These are phyloP conservation scores for Sebastes schlegelii DNA, from an alignment of 2,113 vertebrate genomes.

Conservation along the genomic window DNA sequence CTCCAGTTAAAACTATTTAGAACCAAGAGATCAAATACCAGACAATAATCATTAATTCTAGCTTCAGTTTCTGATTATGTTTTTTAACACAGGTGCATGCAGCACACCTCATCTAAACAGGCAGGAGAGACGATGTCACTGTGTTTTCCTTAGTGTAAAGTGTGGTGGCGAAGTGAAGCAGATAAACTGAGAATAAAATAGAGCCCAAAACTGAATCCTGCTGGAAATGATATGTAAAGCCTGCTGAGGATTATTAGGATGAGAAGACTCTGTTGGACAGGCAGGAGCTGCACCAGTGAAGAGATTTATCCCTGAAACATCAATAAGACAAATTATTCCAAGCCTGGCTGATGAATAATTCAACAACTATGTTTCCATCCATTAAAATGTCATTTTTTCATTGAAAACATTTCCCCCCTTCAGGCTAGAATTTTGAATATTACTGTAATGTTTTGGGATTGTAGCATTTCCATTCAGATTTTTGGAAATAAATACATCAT, in stretches of 20 bases:
- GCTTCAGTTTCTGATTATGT: not conserved
- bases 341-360: constrained; percentile 57
- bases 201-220: not conserved
- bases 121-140: not conserved
- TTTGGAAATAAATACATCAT: not conserved
- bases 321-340: constrained; percentile 46
- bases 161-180: not conserved
- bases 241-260: constrained; percentile 20
- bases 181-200: not conserved
- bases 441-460: not conserved
- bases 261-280: constrained; percentile 17
- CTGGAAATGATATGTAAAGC: constrained; percentile 34
- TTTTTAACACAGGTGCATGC: not conserved
- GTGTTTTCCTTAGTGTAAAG: not conserved
- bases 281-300: constrained; percentile 19
- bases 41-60: not conserved
- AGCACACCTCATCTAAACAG: not conserved
- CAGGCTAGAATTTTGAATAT: not conserved
- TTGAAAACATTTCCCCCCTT: constrained; percentile 34
- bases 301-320: constrained; percentile 49
- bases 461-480: not conserved
- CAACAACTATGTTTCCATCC: constrained; percentile 41
- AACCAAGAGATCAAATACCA: not conserved
- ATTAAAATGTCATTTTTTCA: constrained; percentile 39
- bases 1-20: not conserved